Conservation (phyloP, 2,797 vertebrate species). For the Sebastiscus tertius region DNA sequence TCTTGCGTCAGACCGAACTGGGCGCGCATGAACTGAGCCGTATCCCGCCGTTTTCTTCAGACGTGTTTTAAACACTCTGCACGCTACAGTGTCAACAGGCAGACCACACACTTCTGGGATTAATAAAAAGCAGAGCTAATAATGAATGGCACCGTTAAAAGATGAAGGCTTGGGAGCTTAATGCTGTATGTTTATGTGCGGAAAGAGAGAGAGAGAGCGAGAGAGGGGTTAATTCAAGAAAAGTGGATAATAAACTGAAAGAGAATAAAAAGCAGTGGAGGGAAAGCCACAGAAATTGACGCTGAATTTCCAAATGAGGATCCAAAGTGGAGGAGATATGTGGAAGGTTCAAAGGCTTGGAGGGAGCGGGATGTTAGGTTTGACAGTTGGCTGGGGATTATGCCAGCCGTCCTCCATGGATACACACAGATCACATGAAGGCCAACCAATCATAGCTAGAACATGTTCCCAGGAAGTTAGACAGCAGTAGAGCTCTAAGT, state of each 20-base stretch:
- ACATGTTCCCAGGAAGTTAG: slow-evolving; percentile 15
- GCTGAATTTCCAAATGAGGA: slow-evolving; percentile 59
- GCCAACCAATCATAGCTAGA: slow-evolving; percentile 34
- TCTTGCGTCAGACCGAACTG: slow-evolving; percentile 46
- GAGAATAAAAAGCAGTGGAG: background rate
- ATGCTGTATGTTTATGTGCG: slow-evolving; percentile 18
- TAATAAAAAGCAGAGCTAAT: slow-evolving; percentile 56
- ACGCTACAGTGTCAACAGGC: slow-evolving; percentile 52
- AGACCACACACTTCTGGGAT: slow-evolving; percentile 68
- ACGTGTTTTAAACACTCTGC: slow-evolving; percentile 53
- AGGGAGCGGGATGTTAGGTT: slow-evolving; percentile 21
- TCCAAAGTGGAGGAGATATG: slow-evolving; percentile 55
- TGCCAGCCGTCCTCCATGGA: slow-evolving; percentile 33
- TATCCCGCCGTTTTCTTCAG: slow-evolving; percentile 44
- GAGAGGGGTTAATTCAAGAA: slow-evolving; percentile 9
- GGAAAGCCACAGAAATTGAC: slow-evolving; percentile 23
- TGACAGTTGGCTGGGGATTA: slow-evolving; percentile 63
- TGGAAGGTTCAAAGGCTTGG: slow-evolving; percentile 44
- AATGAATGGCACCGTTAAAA: slow-evolving; percentile 49
- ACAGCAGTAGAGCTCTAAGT: background rate
- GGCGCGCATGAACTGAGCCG: slow-evolving; percentile 43
- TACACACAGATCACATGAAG: slow-evolving; percentile 36
- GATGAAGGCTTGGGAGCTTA: slow-evolving; percentile 36
- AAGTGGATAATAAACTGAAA: slow-evolving; percentile 27
- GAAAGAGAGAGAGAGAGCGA: slow-evolving; percentile 7